Percentiles rank a stretch among this genome's conserved stretches.
Evolutionary conservation across 2,888 invertebrate genomes (phyloP).

Genomic region (Metallyticus violacea): DNA sequence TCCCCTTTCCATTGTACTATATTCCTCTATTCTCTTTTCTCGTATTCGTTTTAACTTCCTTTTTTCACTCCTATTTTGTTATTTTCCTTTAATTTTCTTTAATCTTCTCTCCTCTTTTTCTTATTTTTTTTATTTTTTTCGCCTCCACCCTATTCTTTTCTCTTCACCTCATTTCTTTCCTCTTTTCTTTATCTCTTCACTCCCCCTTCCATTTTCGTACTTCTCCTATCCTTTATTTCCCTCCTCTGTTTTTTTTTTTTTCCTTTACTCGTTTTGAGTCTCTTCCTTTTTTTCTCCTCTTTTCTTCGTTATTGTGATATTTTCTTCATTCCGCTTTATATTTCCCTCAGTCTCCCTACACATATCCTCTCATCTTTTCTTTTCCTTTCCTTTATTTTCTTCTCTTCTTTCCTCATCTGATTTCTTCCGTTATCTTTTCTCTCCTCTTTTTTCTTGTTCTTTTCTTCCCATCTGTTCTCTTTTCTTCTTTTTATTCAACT

Average conservation of each 20-base stretch:
- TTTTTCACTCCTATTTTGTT: no score
- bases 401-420: neutral
- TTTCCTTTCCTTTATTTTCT: neutral
- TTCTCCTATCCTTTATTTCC: neutral
- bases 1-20: no score
- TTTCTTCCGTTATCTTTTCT: neutral
- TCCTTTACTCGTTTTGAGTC: neutral
- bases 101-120: neutral
- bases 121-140: neutral
- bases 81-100: no score
- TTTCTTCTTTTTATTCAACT: neutral
- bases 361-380: neutral
- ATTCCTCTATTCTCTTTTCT: no score
- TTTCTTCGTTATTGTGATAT: neutral
- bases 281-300: neutral
- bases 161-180: neutral
- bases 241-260: neutral
- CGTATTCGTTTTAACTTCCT: no score
- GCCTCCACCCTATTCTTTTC: neutral
- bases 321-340: neutral
- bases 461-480: neutral
- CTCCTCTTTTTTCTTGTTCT: neutral
- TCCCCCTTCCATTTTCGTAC: neutral
- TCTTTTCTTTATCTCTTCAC: neutral
- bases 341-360: neutral